These are phyloP conservation scores for Pachydiplax longipennis DNA, from an alignment of 2,888 invertebrate genomes.

Conservation along the genomic window DNA sequence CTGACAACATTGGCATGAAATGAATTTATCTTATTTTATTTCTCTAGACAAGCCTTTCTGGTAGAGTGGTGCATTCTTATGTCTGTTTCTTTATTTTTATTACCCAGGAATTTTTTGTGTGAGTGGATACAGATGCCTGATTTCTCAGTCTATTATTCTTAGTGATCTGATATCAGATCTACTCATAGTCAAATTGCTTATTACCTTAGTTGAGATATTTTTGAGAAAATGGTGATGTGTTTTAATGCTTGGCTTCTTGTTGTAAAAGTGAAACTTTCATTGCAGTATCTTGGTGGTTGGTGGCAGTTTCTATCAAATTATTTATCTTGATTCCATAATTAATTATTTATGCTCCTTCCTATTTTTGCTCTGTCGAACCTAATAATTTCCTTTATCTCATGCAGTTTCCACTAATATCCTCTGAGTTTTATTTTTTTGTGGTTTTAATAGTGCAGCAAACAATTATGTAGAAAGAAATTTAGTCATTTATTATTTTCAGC, in stretches of 20 bases:
- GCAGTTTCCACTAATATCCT: not conserved
- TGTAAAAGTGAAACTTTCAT: not conserved
- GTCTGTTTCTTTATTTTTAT: conserved; percentile 1
- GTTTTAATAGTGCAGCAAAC: too few species aligned
- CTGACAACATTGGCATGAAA: not conserved
- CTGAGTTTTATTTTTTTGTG: too few species aligned
- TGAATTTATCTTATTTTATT: not conserved
- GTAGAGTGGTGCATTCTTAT: conserved; percentile 14
- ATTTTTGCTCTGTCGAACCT: not conserved
- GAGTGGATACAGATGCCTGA: not conserved
- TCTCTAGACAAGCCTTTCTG: not conserved
- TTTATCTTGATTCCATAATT: not conserved
- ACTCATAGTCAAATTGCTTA: not conserved
- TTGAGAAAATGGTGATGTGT: not conserved
- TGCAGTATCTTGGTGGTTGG: conserved; percentile 26
- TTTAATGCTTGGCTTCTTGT: not conserved
- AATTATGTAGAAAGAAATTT: too few species aligned
- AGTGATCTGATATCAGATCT: not conserved
- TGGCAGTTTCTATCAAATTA: not conserved
- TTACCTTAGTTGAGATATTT: conserved; percentile 45
- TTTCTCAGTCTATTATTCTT: not conserved
- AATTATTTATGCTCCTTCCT: not conserved
- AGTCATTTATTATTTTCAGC: too few species aligned
- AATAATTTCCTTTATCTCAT: not conserved
- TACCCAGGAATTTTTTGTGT: not conserved